Base-by-base conservation (phyloP, 1,140 invertebrate genomes). In the Euborellia annulipes region DNA sequence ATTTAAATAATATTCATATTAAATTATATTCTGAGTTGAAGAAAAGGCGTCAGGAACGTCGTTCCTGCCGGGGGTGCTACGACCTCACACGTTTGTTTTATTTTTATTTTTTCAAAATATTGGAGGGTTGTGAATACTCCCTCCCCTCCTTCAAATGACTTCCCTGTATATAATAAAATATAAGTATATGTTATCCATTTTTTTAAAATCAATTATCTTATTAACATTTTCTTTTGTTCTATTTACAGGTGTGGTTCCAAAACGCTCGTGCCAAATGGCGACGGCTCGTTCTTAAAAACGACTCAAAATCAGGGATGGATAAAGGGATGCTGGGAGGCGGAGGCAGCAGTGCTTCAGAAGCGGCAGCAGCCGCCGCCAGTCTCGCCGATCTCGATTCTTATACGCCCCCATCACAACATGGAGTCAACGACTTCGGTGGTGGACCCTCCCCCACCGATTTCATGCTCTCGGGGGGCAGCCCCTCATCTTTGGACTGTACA, bases 201-300 rank as follows among this genome's bases (percentile, higher is more conserved):
- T n/a, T n/a, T n/a, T n/a, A n/a, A n/a, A n/a, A n/a, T n/a, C n/a
- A n/a, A n/a, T n/a, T n/a, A n/a, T n/a, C n/a, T n/a, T n/a, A n/a
- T n/a, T n/a, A n/a, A n/a, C n/a, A 45, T 22, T 41, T 47, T 41
- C 47, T 37, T 37, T 39, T 43, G 46, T 41, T 47, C 47, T 48
- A 48, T 23, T 51, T 52, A 43, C 60, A 96, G 91, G 91, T 97
- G 2, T 96, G 91, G 92, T 97, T 97, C 62, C 92, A 97, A 76
- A 97, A 96, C 63, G 91, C 91, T 0, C 66, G 92, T 48, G 92
- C 92, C 19, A 96, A 97, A 72, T 93, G 89, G 82, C 73, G 92
- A 55, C 73, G 90, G 20, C 85, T 85, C 56, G 72, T 84, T 54
- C 79, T 85, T 75, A 61, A 82, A 17, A 81, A 83, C 58, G 82